Evolutionary conservation across 2,113 vertebrate species (phyloP).

Genomic region (Ciconia stormi): DNA sequence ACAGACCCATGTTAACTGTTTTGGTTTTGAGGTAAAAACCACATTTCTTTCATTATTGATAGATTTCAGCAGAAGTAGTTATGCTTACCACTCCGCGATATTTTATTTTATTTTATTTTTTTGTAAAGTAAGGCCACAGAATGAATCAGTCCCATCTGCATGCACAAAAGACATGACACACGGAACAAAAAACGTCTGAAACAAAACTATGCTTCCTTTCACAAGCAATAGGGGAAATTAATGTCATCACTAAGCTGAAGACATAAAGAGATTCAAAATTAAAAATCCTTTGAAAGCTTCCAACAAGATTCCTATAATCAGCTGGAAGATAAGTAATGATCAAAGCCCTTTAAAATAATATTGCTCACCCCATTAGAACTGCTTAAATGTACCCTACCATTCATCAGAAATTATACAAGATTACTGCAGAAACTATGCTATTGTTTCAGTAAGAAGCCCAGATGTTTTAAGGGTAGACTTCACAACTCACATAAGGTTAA

Average conservation of each 20-base stretch:
- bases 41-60: not conserved
- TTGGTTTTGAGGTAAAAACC: not conserved
- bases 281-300: slow-evolving; percentile 83
- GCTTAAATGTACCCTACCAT: slow-evolving; percentile 84
- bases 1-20: not conserved
- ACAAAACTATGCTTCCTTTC: slow-evolving; percentile 78
- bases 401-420: slow-evolving; percentile 85
- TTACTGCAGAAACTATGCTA: slow-evolving; percentile 71
- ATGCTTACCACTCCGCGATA: not conserved
- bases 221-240: slow-evolving; percentile 81
- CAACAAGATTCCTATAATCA: slow-evolving; percentile 86
- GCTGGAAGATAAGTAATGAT: slow-evolving; percentile 90
- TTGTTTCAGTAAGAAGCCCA: slow-evolving; percentile 82
- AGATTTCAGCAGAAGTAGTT: slow-evolving; percentile 24
- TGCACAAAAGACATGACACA: slow-evolving; percentile 81
- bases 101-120: slow-evolving; percentile 55
- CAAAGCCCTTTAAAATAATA: slow-evolving; percentile 84
- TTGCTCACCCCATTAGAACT: slow-evolving; percentile 81
- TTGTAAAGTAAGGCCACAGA: slow-evolving; percentile 47
- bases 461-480: slow-evolving; percentile 80
- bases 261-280: slow-evolving; percentile 83
- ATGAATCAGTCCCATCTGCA: slow-evolving; percentile 83
- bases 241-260: slow-evolving; percentile 82
- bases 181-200: slow-evolving; percentile 77
- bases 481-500: slow-evolving; percentile 61